Percentiles rank a stretch among this genome's conserved stretches.
These are phyloP conservation scores for Drosophila tani DNA, from an alignment of 1,140 invertebrate genomes.

Conservation along the genomic window DNA sequence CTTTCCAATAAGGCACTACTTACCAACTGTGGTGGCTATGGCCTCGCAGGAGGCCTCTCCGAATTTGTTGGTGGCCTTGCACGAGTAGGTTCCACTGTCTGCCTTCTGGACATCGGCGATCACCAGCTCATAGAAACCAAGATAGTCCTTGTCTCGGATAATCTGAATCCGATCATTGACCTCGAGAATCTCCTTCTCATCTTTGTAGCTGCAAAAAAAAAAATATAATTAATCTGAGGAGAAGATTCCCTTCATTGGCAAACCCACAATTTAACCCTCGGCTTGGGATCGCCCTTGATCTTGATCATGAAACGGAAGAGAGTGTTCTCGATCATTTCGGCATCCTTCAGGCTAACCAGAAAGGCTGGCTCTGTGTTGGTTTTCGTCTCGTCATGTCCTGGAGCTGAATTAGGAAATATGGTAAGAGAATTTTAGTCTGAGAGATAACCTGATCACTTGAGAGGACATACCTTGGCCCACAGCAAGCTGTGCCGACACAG, in stretches of 20 bases:
- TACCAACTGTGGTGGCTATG: slow-evolving; percentile 91
- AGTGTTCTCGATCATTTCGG: slow-evolving; percentile 94
- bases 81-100: slow-evolving; percentile 96
- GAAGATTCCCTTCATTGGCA: rapidly evolving
- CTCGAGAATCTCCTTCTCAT: slow-evolving; percentile 90
- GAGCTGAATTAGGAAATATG: slow-evolving; percentile 21
- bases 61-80: slow-evolving; percentile 93
- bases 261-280: slow-evolving; percentile 94
- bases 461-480: slow-evolving; percentile 90
- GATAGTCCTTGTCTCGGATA: slow-evolving; percentile 90
- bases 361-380: slow-evolving; percentile 92
- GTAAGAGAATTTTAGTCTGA: background rate
- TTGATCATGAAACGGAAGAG: slow-evolving; percentile 95
- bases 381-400: slow-evolving; percentile 88
- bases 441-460: background rate
- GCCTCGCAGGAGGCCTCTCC: slow-evolving; percentile 92
- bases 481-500: slow-evolving; percentile 93
- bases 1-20: slow-evolving; percentile 28
- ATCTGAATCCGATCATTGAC: slow-evolving; percentile 90
- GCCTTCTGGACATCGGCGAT: slow-evolving; percentile 92
- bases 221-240: background rate
- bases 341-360: slow-evolving; percentile 93
- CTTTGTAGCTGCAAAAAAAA: slow-evolving; percentile 90
- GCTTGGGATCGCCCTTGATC: slow-evolving; percentile 94
- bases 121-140: slow-evolving; percentile 95